phyloP scores from a whole-genome alignment of 2,113 vertebrate genomes.

The Cranoglanis bouderius region DNA sequence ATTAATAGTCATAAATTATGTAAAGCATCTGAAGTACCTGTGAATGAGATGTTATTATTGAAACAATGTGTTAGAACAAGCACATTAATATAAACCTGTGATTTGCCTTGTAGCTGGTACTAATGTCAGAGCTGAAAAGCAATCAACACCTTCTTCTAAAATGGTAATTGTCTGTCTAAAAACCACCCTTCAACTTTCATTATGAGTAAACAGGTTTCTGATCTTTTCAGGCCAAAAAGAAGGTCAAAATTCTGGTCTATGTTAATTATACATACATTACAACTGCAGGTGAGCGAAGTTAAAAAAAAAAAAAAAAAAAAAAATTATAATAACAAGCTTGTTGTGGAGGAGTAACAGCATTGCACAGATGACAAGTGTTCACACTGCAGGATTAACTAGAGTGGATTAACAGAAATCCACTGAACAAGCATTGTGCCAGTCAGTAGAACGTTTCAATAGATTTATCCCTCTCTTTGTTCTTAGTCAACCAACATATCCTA shows the following conservation, averaged over 20 bases:
- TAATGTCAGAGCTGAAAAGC: not conserved
- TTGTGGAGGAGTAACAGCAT: not conserved
- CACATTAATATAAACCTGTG: not conserved
- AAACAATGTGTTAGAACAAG: not conserved
- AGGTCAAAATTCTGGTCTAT: not conserved
- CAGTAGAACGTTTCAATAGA: slow-evolving; percentile 14
- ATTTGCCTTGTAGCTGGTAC: not conserved
- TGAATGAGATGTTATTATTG: not conserved
- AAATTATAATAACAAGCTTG: not conserved
- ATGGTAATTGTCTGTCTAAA: not conserved
- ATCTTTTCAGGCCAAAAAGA: not conserved
- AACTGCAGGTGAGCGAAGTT: not conserved
- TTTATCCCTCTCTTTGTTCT: slow-evolving; percentile 42
- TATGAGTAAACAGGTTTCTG: not conserved
- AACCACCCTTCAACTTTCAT: not conserved
- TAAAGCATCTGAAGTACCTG: not conserved
- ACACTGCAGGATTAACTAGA: slow-evolving; percentile 24
- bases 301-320: not conserved
- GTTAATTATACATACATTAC: not conserved
- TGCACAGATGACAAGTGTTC: slow-evolving; percentile 10
- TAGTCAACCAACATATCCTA: slow-evolving; percentile 29
- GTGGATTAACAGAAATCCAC: slow-evolving; percentile 32
- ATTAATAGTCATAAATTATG: not conserved
- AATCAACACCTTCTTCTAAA: not conserved
- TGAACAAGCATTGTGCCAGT: slow-evolving; percentile 22